Evolutionary conservation across 2,797 vertebrate genomes (phyloP).

Genomic region (Platalea minor): DNA sequence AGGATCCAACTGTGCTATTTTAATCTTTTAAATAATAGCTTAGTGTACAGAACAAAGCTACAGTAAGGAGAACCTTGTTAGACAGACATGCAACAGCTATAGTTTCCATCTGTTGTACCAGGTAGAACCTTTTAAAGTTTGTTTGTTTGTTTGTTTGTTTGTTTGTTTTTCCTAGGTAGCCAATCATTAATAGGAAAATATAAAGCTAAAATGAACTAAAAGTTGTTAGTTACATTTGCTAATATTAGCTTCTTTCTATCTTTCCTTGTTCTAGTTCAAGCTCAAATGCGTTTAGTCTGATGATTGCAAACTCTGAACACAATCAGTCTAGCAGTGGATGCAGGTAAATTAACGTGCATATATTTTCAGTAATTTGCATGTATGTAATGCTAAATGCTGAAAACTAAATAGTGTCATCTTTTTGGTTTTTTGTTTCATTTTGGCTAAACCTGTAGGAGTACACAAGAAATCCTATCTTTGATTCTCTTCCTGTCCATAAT

Average conservation of each 20-base stretch:
- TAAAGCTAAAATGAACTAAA: neutral
- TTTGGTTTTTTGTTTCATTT: neutral
- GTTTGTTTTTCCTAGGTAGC: neutral
- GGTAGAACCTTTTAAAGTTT: neutral
- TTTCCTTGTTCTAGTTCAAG: constrained; percentile 74
- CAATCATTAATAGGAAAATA: neutral
- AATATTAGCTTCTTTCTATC: neutral
- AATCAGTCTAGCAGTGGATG: constrained; percentile 89
- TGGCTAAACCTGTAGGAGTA: neutral
- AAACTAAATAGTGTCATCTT: neutral
- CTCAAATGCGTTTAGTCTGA: constrained; percentile 86
- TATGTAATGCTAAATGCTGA: neutral
- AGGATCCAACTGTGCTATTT: neutral
- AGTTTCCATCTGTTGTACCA: neutral
- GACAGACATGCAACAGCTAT: neutral
- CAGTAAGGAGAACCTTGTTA: neutral
- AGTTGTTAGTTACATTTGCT: neutral
- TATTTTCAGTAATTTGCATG: neutral
- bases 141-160: fast-evolving
- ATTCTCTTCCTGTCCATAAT: neutral
- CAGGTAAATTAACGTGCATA: constrained; percentile 76
- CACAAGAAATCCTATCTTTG: neutral
- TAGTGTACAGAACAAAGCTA: neutral
- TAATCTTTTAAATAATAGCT: neutral
- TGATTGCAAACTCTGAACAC: constrained; percentile 85